Conservation (phyloP, 2,113 vertebrate genomes). For the Lichenostomus cassidix region DNA sequence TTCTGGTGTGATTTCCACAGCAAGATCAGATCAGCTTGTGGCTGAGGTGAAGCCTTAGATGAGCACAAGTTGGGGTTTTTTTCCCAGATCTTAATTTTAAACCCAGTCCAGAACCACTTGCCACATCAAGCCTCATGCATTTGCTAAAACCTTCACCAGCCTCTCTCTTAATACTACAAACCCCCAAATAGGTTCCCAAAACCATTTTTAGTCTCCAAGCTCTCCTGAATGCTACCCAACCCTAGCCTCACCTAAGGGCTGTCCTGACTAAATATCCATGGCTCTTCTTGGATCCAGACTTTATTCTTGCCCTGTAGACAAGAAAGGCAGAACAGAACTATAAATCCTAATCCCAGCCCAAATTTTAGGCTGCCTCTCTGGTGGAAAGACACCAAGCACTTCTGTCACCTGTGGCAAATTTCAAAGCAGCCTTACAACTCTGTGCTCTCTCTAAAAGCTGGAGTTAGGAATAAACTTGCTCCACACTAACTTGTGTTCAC, state of each 20-base stretch:
- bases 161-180: neutral
- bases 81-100: neutral
- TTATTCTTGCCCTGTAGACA: neutral
- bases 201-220: neutral
- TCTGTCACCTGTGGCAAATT: neutral
- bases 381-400: neutral
- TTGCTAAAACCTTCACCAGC: neutral
- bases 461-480: neutral
- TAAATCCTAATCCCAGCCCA: neutral
- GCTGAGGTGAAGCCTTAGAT: neutral
- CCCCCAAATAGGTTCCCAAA: neutral
- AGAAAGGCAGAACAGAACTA: neutral
- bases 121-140: neutral
- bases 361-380: neutral
- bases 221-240: neutral
- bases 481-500: neutral
- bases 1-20: neutral
- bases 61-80: neutral
- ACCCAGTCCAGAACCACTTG: neutral
- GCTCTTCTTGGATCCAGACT: neutral
- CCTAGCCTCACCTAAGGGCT: neutral
- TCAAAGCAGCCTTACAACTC: neutral
- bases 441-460: neutral
- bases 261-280: neutral
- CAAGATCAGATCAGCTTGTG: neutral